A percentile compares a stretch with the other conserved stretches of the same genome.
These are phyloP conservation scores for Oryzaephilus surinamensis DNA, from an alignment of 1,140 invertebrate genomes.

Conservation along the genomic window DNA sequence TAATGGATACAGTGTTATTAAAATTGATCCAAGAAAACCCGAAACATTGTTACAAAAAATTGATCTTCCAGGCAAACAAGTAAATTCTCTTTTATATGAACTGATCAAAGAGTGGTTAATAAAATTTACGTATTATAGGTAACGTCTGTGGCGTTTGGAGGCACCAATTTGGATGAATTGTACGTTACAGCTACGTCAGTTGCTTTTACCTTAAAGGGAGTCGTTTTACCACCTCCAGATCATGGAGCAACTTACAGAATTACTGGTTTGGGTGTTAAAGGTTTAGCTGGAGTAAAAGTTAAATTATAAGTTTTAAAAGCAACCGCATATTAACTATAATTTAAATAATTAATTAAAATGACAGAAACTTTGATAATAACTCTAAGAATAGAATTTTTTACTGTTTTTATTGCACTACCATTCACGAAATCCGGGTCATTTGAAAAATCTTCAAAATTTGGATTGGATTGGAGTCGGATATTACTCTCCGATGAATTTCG, in stretches of 20 bases:
- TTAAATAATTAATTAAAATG: no score
- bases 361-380: no score
- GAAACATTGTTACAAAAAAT: conserved; percentile 22
- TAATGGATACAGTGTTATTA: conserved; percentile 27
- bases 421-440: no score
- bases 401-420: no score
- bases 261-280: conserved; percentile 49
- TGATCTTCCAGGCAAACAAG: conserved; percentile 21
- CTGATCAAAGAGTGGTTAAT: not conserved
- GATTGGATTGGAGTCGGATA: no score
- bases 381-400: no score
- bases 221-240: conserved; percentile 40
- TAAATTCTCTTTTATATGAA: conserved; percentile 3
- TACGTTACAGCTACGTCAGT: conserved; percentile 40
- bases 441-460: no score
- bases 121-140: conserved; percentile 25
- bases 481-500: no score
- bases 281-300: conserved; percentile 25
- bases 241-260: conserved; percentile 57
- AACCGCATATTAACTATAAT: no score
- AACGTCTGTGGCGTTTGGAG: conserved; percentile 52
- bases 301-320: conserved; percentile 7
- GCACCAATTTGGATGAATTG: conserved; percentile 40
- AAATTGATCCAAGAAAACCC: conserved; percentile 27
- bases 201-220: conserved; percentile 19